Evolutionary conservation across 2,888 invertebrate genomes (phyloP).

Genomic region (Folsomia manolachei): DNA sequence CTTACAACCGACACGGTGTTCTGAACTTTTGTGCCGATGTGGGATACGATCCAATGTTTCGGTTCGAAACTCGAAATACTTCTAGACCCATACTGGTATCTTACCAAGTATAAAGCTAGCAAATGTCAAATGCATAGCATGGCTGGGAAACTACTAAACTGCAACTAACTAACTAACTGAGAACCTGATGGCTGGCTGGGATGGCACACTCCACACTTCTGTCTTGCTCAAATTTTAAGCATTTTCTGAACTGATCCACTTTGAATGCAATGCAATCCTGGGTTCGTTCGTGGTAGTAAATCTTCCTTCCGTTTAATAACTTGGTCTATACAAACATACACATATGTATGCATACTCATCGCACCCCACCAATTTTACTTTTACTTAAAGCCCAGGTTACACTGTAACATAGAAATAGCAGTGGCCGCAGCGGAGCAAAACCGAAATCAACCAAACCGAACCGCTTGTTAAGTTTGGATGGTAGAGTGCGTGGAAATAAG

Average conservation of each 20-base stretch:
- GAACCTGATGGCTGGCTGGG: not conserved
- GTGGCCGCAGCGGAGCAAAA: not conserved
- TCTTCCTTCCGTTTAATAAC: not conserved
- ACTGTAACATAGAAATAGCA: conserved; percentile 5
- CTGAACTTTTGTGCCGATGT: conserved; percentile 1
- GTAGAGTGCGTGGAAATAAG: not conserved
- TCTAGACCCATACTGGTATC: not conserved
- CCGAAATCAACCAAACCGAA: conserved; percentile 3
- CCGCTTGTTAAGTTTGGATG: not conserved
- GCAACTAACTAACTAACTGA: not conserved
- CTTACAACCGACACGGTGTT: conserved; percentile 11
- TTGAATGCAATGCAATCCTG: not conserved
- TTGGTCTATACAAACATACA: not conserved
- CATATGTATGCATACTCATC: too few relatives aligned
- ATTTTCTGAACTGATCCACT: not conserved
- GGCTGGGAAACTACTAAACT: too few relatives aligned
- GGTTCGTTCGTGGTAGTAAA: not conserved
- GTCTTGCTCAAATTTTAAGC: not conserved
- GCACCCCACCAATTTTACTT: not conserved
- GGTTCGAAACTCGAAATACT: not conserved
- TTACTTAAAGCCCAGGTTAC: not conserved
- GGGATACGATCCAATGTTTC: not conserved
- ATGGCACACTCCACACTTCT: not conserved
- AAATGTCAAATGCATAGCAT: too few relatives aligned
- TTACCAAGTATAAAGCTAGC: not conserved